Base-by-base conservation (phyloP, 2,113 vertebrate species). In the Melanocharis versteri region DNA sequence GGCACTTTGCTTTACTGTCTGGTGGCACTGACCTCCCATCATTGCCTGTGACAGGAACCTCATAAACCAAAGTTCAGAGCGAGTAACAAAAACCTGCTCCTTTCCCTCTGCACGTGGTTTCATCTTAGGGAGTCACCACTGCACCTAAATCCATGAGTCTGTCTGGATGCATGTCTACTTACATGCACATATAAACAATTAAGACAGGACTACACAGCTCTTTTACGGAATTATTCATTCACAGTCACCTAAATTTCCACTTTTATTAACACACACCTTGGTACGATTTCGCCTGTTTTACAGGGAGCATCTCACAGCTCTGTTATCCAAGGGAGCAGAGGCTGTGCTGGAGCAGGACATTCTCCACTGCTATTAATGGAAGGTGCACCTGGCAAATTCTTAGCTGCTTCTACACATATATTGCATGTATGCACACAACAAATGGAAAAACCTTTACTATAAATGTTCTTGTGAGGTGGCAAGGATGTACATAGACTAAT, bases 121-220 rank as follows among this genome's bases (percentile, higher is more conserved):
- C 73, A 20, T 15, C 50, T 56, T 11, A 37, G 44, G 72, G 54
- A 84, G 81, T 30, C 47, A 68, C 15, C 73, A 26, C n/a, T n/a
- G 73, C 72, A 68, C 3, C 26, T 7, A 57, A 87, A 77, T 10
- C 42, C 62, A 13, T 16, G 13, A 18, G 33, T 23, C 13, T 28
- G 51, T 9, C 73, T 24, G 26, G 68, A 8, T 54, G 48, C 12
- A 2, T 0, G 1, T 27, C 30, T 33, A 7, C 7, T 10, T 10
- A 2, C 5, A 17, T 3, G 9, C 0, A 4, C 21, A 11, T 3
- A 22, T 0, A 15, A 54, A 28, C 44, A 37, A 0, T 8, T 6
- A 13, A 66, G 39, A 48, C 31, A 75, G 28, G 75, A 12, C 35
- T 15, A 6, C 62, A 16, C 35, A 68, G 39, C 23, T 51, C 39